Evolutionary conservation across 2,888 invertebrate species (phyloP), one percentile per base, ranked within the genome.

Genomic region (Alsophila aescularia): DNA sequence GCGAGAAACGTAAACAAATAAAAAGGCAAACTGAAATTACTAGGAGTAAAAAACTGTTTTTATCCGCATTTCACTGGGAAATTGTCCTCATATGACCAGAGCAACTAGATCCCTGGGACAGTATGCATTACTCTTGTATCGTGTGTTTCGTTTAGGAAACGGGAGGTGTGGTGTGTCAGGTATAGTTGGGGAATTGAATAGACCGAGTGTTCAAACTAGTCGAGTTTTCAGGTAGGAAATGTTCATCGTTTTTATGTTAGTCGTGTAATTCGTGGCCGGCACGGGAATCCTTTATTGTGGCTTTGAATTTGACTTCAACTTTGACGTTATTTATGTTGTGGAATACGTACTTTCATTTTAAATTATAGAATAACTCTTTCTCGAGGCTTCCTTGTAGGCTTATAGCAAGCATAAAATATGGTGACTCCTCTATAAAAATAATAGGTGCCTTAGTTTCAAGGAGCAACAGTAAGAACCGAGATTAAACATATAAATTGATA

Each of bases 31-130:
- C 52, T 45, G 16, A 59, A 60, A 56, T 56, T 60, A 56, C 56
- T 40, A 53, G 50, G 60, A 60, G 53, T 48, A 53, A 47, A 56
- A 35, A 56, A 53, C 55, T 60, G 56, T 52, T 55, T 55, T 56
- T 60, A 49, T 13, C 44, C 47, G 36, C 39, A 52, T 52, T 57
- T 57, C 52, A 52, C 41, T 49, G 52, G 57, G 18, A 57, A 57
- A 57, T 52, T 52, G 43, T 16, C 34, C 48, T 31, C 40, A 41
- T 21, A 43, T 21, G 24, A 32, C 57, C 57, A 57, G 16, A 12
- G 2, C n/a, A 21, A 2, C 4, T 15, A 13, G 57, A 49, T n/a
- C 52, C 36, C 24, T 21, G n/a, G n/a, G n/a, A n/a, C n/a, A n/a
- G n/a, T n/a, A n/a, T n/a, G n/a, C n/a, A n/a, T n/a, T 21, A 29